Evolutionary conservation across 1,140 invertebrate species (phyloP).

Genomic region (Aradophagus sp.): DNA sequence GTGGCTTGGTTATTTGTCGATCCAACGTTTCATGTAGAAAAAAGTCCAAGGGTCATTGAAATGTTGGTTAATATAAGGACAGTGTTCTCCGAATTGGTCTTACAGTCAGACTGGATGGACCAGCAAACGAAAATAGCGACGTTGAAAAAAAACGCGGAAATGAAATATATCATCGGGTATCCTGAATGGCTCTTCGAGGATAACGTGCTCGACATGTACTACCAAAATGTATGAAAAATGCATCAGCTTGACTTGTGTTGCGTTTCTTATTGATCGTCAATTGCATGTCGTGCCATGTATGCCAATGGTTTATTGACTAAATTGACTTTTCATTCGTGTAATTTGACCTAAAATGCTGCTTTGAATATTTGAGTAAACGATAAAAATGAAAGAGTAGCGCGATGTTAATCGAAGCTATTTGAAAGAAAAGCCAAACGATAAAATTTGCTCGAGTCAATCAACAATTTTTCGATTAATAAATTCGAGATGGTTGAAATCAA

Average conservation of each 20-base stretch:
- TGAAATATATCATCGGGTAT: slow-evolving; percentile 85
- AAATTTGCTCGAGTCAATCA: neutral
- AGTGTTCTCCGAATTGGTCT: slow-evolving; percentile 34
- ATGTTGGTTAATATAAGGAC: slow-evolving; percentile 55
- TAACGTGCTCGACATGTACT: slow-evolving; percentile 79
- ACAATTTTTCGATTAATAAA: slow-evolving; percentile 9
- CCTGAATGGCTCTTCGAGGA: slow-evolving; percentile 85
- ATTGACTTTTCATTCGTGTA: slow-evolving; percentile 4
- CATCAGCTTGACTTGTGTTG: slow-evolving; percentile 5
- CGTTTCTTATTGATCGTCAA: slow-evolving; percentile 17
- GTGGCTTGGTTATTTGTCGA: slow-evolving; percentile 69
- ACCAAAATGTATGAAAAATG: slow-evolving; percentile 76
- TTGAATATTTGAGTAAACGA: slow-evolving; percentile 20
- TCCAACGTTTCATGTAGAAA: slow-evolving; percentile 59
- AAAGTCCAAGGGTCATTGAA: slow-evolving; percentile 57
- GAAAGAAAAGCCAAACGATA: no score
- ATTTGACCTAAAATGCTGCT: slow-evolving; percentile 2
- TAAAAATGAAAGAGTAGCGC: neutral
- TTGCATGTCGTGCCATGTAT: slow-evolving; percentile 8
- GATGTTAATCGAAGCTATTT: no score
- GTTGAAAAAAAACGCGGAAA: slow-evolving; percentile 82
- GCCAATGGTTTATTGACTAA: slow-evolving; percentile 13
- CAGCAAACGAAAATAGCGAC: slow-evolving; percentile 80
- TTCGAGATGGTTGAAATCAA: slow-evolving; percentile 6
- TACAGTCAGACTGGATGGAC: slow-evolving; percentile 87